Base-by-base conservation (phyloP, 2,888 invertebrate genomes). In the Gibbula magus region DNA sequence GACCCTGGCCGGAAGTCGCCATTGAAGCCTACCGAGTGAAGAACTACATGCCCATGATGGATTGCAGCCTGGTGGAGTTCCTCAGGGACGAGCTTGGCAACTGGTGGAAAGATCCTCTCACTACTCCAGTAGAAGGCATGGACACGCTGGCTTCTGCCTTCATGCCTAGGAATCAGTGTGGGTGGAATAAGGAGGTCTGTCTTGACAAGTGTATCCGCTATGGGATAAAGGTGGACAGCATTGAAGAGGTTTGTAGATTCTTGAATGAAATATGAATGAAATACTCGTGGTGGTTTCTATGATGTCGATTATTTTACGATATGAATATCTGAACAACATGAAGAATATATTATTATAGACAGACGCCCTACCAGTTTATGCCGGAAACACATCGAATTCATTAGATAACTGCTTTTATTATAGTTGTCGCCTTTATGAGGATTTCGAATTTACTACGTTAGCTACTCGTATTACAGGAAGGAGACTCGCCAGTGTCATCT, bases 1-100 rank as follows among this genome's bases (percentile, higher is more conserved):
- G 83, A 13, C 84, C 84, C 13, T 84, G 84, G 84, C 80, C 84
- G 10, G 80, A 83, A 25, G 53, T 51, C 0, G 84, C 84, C 13
- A 83, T 83, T 35, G 45, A 70, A n/a, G 83, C 78, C 22, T 78
- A 53, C 61, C 78, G 29, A 20, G 81, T 83, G 45, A 39, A 18
- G 22, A 32, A 67, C 45, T 82, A 82, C 54, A 75, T 29, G 16
- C 67, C 75, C 1, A 22, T 74, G 20, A 39, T 82, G 22, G 29
- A 54, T 13, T 8, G 22, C 13, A 81, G 81, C 20, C 51, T 83
- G 32, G 79, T 81, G 22, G 83, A 79, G 45, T 56, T 73, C 45
- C 66, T 83, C 7, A 56, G 83, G 35, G 81, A 81, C 29, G 56
- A 70, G 25, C 18, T 83, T 0, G 81, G 83, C 13, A 22, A 73